Conservation (phyloP, 2,797 vertebrate genomes). For the Argya squamiceps region DNA sequence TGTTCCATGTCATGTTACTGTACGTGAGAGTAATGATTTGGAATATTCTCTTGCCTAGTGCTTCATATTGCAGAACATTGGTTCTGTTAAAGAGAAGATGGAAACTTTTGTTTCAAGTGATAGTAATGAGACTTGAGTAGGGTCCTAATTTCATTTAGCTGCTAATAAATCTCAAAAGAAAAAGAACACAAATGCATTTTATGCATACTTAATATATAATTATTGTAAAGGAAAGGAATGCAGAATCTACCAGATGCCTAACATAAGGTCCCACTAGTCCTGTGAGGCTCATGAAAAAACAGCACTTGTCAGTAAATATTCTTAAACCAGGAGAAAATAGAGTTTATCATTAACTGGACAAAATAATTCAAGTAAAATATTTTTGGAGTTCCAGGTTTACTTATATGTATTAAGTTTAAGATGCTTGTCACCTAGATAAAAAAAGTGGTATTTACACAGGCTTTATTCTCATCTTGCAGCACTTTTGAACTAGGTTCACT, state of each 20-base stretch:
- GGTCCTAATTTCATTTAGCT: not conserved
- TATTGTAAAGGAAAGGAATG: not conserved
- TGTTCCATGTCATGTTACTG: not conserved
- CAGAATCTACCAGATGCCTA: not conserved
- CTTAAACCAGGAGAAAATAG: not conserved
- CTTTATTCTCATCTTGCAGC: not conserved
- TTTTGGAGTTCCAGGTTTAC: not conserved
- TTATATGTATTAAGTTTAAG: not conserved
- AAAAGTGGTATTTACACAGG: not conserved
- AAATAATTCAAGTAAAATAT: not conserved
- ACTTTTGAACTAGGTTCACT: accelerated
- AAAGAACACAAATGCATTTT: not conserved
- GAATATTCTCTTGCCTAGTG: not conserved
- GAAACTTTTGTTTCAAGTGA: not conserved
- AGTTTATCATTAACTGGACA: not conserved
- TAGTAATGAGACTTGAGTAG: not conserved
- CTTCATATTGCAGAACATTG: not conserved
- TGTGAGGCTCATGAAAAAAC: not conserved
- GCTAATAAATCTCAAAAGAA: not conserved
- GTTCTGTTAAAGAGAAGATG: not conserved
- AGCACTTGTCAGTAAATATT: not conserved
- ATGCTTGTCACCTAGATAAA: not conserved
- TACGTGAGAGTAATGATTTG: not conserved
- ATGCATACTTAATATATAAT: not conserved
- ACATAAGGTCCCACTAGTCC: not conserved